These are phyloP conservation scores for Neogobius melanostomus DNA, from an alignment of 2,113 vertebrate species.

Conservation along the genomic window DNA sequence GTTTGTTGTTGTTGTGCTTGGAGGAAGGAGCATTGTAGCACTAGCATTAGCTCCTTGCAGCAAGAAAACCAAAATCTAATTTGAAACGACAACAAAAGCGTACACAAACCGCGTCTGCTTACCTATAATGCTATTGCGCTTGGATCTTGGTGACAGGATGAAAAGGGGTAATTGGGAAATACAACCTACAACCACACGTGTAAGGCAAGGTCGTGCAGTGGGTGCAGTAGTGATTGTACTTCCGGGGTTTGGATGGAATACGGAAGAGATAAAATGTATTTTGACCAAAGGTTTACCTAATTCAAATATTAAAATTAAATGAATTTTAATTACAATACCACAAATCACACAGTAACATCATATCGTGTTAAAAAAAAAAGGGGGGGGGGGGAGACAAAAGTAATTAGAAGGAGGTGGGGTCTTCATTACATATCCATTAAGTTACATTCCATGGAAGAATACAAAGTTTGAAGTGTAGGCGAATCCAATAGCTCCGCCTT, in stretches of 20 bases:
- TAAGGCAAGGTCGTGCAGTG: neutral
- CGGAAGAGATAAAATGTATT: conserved; percentile 10
- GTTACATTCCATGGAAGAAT: too few species aligned
- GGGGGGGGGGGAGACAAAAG: too few species aligned
- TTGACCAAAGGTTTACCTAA: neutral
- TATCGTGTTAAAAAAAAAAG: too few species aligned
- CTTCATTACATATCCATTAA: too few species aligned
- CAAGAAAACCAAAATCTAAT: neutral
- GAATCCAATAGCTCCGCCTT: conserved; percentile 4
- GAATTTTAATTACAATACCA: too few species aligned
- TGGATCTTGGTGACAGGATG: too few species aligned
- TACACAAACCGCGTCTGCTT: neutral
- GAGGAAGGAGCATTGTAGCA: neutral
- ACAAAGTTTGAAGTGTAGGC: too few species aligned
- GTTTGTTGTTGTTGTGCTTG: too few species aligned
- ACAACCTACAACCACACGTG: neutral
- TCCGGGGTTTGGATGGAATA: conserved; percentile 38
- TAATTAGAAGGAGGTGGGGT: too few species aligned
- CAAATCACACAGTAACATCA: too few species aligned
- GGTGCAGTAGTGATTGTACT: fast-evolving
- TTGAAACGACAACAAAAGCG: neutral
- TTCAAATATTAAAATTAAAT: too few species aligned
- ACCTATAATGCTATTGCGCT: neutral
- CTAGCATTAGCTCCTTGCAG: neutral
- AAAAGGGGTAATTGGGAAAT: neutral